Base-by-base conservation (phyloP, 1,140 invertebrate genomes). In the Leguminivora glycinivorella region DNA sequence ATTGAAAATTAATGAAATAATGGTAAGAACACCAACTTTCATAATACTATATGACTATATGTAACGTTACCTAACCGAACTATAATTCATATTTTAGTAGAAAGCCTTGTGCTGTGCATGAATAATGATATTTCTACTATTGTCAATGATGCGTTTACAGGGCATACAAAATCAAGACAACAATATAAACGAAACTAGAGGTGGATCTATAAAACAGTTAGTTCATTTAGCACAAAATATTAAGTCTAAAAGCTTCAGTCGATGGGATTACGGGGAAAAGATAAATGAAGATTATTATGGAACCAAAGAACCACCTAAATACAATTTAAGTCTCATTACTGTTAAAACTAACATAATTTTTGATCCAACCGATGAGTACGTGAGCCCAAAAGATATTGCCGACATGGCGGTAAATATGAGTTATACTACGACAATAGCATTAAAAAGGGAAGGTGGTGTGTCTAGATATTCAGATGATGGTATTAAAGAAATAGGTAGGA, bases 141-240 rank as follows among this genome's bases (percentile, higher is more conserved):
- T 38, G 17, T 47, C 7, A 17, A 17, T 47, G 14, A 47, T 17
- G n/a, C 22, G 2, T 1, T 52, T 52, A 52, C 47, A 52, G 47
- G 47, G 19, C 47, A 19, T 52, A 52, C 14, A 52, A 52, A 52
- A 9, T 22, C 47, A 52, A 52, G 47, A 6, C 2, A 22, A 52
- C n/a, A 52, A 22, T 9, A 22, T 52, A 52, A 52, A 52, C 10
- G 47, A 52, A 52, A 52, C 47, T 2, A 52, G 26, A 7, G 26
- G 58, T 17, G 58, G 58, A 14, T 63, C 58, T 10, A 63, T 63
- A 14, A 63, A 63, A 17, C 58, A 63, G 14, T 9, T 63, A 29
- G 26, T 29, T 9, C 58, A 63, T 63, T 34, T 29, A 1, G 58
- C 58, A 29, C 58, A 63, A 29, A 63, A 63, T 17, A 4, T 63